phyloP scores from a whole-genome alignment of 35 echinoderm and acorn worm genomes.

The Ophioderma brevispina region DNA sequence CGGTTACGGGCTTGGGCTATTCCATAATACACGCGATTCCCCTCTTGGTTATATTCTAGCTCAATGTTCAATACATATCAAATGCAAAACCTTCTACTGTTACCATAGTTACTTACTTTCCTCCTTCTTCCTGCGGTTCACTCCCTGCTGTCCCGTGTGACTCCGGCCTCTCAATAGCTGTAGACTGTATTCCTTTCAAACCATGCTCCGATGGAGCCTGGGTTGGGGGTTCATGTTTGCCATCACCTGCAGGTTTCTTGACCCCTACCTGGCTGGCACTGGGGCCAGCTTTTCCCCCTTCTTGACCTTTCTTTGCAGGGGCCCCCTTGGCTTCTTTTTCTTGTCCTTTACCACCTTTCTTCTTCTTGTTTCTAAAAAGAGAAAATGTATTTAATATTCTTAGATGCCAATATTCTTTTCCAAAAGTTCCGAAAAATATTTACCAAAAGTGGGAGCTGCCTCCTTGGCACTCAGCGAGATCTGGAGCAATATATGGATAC shows the following conservation, averaged over 20 bases:
- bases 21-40: too few relatives aligned
- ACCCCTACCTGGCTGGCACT: slow-evolving; percentile 57
- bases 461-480: too few relatives aligned
- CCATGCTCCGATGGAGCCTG: slow-evolving; percentile 79
- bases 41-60: too few relatives aligned
- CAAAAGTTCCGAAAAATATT: too few relatives aligned
- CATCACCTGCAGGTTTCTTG: slow-evolving; percentile 70
- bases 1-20: too few relatives aligned
- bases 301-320: slow-evolving; percentile 86
- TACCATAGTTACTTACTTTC: slow-evolving; percentile 93
- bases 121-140: slow-evolving; percentile 79
- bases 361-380: slow-evolving; percentile 47
- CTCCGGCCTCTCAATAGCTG: slow-evolving; percentile 77
- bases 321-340: slow-evolving; percentile 81
- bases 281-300: slow-evolving; percentile 60
- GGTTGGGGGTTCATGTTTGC: slow-evolving; percentile 60
- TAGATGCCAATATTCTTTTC: too few relatives aligned
- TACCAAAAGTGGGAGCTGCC: too few relatives aligned
- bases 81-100: too few relatives aligned
- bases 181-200: slow-evolving; percentile 73
- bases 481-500: too few relatives aligned
- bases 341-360: slow-evolving; percentile 62
- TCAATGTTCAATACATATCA: too few relatives aligned
- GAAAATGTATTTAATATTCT: too few relatives aligned
- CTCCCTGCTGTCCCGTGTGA: slow-evolving; percentile 96